Evolutionary conservation across 2,113 vertebrate species (phyloP), one percentile per base, ranked within the genome.

Genomic region (Clinocottus analis): DNA sequence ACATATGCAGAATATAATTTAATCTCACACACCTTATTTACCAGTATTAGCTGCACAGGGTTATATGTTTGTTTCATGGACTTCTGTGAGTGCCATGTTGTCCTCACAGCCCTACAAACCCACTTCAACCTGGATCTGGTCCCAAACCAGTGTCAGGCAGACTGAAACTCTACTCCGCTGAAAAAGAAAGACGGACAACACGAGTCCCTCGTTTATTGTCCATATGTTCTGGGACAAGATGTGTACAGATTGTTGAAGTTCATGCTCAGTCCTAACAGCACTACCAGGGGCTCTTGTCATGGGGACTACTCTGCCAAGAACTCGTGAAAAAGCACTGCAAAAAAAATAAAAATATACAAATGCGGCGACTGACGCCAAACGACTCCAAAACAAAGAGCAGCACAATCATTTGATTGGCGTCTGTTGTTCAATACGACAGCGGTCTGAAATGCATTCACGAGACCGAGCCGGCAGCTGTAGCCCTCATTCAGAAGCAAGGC

Each of bases 141-240:
- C 47, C 59, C 33, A 33, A 8, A n/a, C 19, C 33, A 58, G 27
- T 72, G 67, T 83, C 58, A 66, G 86, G 92, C 91, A 92, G 90
- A 85, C 92, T 95, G 93, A 94, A 94, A 75, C 87, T 65, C 75
- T 88, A 79, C 66, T 63, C 80, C 79, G 91, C 84, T 43, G 61
- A 82, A 47, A 78, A 87, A 83, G 19, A 79, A 82, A 92, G 78
- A 78, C 68, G 74, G 72, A 65, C 59, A 63, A 84, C 53, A 74
- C 72, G 23, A 79, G 77, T 83, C 53, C 65, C 41, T 78, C 82
- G 62, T 79, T 82, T 84, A 64, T 87, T 85, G 75, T 91, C 37
- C 84, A 53, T 82, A 84, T 80, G 73, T 49, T 88, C 72, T 90
- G 85, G 80, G 89, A 68, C 67, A 87, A 89, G 80, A 77, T 89